Percentiles rank a stretch among this genome's conserved stretches.
These are phyloP conservation scores for Tursiops truncatus DNA, from an alignment of 2,113 vertebrate species.

Conservation along the genomic window DNA sequence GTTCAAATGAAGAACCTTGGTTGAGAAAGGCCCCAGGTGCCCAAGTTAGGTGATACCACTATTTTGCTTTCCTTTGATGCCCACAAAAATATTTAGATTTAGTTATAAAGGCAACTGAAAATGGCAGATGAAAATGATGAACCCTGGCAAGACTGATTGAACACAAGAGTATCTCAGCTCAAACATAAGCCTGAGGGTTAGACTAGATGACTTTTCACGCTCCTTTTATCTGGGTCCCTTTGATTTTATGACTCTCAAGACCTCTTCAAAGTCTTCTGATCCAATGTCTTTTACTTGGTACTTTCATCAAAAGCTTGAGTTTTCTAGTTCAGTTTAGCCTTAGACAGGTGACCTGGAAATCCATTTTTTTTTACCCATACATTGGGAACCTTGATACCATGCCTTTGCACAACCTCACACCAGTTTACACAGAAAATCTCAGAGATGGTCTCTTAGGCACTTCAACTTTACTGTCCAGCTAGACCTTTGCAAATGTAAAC, in stretches of 20 bases:
- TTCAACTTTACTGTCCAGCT: not conserved
- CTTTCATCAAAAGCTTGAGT: not conserved
- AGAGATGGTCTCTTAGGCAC: not conserved
- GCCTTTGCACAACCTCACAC: not conserved
- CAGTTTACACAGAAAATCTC: not conserved
- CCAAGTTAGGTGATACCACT: not conserved
- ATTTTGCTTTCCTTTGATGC: constrained; percentile 1
- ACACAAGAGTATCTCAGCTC: not conserved
- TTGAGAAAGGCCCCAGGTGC: not conserved
- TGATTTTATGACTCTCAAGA: not conserved
- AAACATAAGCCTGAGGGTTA: not conserved
- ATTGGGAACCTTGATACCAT: not conserved
- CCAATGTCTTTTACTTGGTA: not conserved
- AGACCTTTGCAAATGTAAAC: not conserved
- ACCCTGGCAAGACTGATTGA: not conserved
- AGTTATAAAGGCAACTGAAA: constrained; percentile 15
- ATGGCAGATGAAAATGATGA: not conserved
- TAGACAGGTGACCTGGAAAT: not conserved
- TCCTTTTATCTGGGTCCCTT: not conserved
- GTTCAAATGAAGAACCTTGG: not conserved
- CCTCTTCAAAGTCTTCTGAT: not conserved
- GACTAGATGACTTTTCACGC: not conserved
- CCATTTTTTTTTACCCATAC: not conserved
- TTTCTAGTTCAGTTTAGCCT: not conserved
- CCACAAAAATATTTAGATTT: not conserved